Evolutionary conservation across 1,140 invertebrate species (phyloP).

Genomic region (Meloidogyne chitwoodi): DNA sequence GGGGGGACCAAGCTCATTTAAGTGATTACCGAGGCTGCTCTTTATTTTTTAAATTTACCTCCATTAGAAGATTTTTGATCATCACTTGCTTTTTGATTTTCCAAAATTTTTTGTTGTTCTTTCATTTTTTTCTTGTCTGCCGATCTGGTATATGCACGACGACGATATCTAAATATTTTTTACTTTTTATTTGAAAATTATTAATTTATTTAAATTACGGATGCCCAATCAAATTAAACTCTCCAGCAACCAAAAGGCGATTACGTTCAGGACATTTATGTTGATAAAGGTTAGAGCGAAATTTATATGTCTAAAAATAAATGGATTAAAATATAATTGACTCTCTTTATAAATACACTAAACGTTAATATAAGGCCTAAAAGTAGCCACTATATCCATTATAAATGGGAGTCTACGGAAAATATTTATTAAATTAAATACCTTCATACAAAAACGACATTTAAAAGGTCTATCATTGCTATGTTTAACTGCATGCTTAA

Average conservation of each 20-base stretch:
- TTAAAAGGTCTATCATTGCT: constrained; percentile 58
- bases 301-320: constrained; percentile 56
- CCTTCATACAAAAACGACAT: constrained; percentile 58
- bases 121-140: background rate
- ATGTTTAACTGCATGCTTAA: constrained; percentile 56
- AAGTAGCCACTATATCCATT: too few species aligned
- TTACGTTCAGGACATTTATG: constrained; percentile 34
- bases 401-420: too few species aligned
- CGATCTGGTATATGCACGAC: constrained; percentile 8
- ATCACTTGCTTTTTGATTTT: background rate
- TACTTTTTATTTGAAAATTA: background rate
- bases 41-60: too few species aligned
- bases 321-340: too few species aligned
- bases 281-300: constrained; percentile 59
- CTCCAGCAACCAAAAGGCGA: constrained; percentile 8
- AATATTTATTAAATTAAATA: too few species aligned
- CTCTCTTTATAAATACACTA: too few species aligned
- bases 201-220: background rate
- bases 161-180: background rate
- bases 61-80: background rate
- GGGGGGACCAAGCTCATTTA: too few species aligned
- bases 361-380: too few species aligned
- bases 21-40: too few species aligned
- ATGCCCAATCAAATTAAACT: constrained; percentile 19
- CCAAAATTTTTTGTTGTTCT: background rate